Percentiles rank a stretch among this genome's conserved stretches.
phyloP scores from a whole-genome alignment of 1,140 invertebrate genomes.

The Metaphire vulgaris region DNA sequence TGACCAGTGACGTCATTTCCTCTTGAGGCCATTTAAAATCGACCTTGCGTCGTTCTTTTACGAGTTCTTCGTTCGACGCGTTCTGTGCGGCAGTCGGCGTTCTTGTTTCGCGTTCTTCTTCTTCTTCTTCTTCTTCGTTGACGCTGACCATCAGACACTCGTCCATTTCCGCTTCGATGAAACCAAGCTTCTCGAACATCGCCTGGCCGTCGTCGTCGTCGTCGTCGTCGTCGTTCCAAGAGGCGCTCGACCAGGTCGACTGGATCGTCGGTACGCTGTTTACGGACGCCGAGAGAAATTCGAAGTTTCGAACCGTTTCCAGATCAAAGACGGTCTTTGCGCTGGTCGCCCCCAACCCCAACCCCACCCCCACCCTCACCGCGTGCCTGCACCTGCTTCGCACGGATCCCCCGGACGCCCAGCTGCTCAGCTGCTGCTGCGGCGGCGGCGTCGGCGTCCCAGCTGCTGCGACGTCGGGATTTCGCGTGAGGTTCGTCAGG shows the following conservation, averaged over 20 bases:
- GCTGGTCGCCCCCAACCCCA: neutral
- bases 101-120: too few species aligned
- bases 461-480: too few species aligned
- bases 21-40: too few species aligned
- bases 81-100: too few species aligned
- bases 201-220: too few species aligned
- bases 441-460: too few species aligned
- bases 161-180: constrained; percentile 41
- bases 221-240: constrained; percentile 23
- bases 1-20: too few species aligned
- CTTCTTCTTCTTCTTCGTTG: too few species aligned
- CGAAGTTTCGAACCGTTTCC: constrained; percentile 18
- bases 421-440: too few species aligned
- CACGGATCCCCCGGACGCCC: neutral
- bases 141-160: constrained; percentile 34
- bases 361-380: too few species aligned
- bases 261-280: constrained; percentile 22
- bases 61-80: too few species aligned
- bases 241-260: neutral
- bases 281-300: constrained; percentile 6
- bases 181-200: constrained; percentile 27
- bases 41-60: too few species aligned
- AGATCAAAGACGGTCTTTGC: constrained; percentile 7
- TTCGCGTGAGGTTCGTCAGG: neutral
- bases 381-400: neutral